Base-by-base conservation (phyloP, 2,888 invertebrate species). In the Coleophora deauratella region DNA sequence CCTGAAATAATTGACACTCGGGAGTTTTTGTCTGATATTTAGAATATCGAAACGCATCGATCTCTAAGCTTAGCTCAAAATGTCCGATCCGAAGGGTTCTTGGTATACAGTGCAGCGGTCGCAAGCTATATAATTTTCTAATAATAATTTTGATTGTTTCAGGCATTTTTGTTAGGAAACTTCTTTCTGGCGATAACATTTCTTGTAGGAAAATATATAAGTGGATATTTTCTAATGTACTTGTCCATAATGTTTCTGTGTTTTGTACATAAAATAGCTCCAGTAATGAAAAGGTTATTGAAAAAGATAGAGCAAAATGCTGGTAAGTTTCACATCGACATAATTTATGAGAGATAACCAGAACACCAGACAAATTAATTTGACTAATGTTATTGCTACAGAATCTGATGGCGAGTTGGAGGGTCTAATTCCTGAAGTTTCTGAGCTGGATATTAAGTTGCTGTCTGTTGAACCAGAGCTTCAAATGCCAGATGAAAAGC, bases 391-490 rank as follows among this genome's bases (percentile, higher is more conserved):
- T 9, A 31, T 31, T 31, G 10, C 31, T 75, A 32, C 62, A 85
- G 85, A 82, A 56, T 80, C 78, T 38, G 85, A 85, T 49, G 54
- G 63, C 45, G 85, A 84, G 56, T 60, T 77, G 45, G 85, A 85
- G 55, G 77, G 71, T 40, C 72, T 85, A 32, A 72, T 85, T 36
- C 85, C 85, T 39, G 81, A 80, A 45, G 63, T 63, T 40, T 72
- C 80, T 41, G 81, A 81, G 47, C 57, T 63, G 40, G 72, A 84
- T 47, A 72, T 81, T 47, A 73, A 78, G 46, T 56, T 81, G 39
- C 50, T 85, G 13, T 74, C 77, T 21, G 72, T 85, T 60, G 85
- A 84, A 57, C 63, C 75, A 45, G 84, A 84, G 41, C 58, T 53
- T 41, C 54, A 59, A 43, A 42, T 59, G 8, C 40, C 57, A 46